Evolutionary conservation across 35 echinoderm and acorn worm genomes (phyloP).

Genomic region (Stichopus chloronotus): DNA sequence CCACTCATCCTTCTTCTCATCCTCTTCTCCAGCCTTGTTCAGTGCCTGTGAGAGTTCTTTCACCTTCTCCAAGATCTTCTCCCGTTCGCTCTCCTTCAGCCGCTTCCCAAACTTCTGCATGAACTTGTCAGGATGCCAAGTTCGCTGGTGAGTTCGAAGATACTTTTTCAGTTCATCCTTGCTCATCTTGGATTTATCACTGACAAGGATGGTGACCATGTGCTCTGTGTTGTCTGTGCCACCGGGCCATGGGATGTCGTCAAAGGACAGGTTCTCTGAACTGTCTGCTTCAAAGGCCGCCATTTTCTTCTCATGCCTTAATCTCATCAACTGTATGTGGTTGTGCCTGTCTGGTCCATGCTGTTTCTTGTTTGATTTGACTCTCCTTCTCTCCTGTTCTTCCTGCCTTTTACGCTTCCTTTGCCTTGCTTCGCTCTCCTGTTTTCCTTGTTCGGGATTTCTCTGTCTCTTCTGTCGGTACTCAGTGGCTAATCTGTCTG

Average conservation of each 20-base stretch:
- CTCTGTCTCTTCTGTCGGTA: constrained; percentile 59
- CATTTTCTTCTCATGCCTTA: constrained; percentile 24
- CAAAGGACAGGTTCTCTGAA: constrained; percentile 29
- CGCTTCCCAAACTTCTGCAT: constrained; percentile 77
- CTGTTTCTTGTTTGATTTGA: constrained; percentile 54
- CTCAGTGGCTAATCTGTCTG: constrained; percentile 67
- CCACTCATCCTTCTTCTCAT: constrained; percentile 55
- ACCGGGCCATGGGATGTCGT: constrained; percentile 83
- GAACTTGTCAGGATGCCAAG: constrained; percentile 97
- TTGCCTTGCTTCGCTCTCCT: constrained; percentile 26
- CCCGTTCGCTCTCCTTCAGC: constrained; percentile 69
- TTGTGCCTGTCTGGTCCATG: background rate
- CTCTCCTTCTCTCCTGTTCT: constrained; percentile 6
- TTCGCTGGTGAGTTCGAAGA: constrained; percentile 76
- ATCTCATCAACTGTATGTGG: constrained; percentile 22
- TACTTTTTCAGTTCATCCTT: constrained; percentile 71
- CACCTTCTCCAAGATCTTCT: constrained; percentile 79
- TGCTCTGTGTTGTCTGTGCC: constrained; percentile 68
- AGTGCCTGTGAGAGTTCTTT: constrained; percentile 86
- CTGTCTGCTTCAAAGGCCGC: constrained; percentile 57
- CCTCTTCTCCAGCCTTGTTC: constrained; percentile 65
- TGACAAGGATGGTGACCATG: constrained; percentile 81
- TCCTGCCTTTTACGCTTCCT: constrained; percentile 42
- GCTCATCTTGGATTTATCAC: constrained; percentile 53
- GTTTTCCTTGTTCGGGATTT: constrained; percentile 22